Evolutionary conservation across 2,797 vertebrate species (phyloP).

Genomic region (Hydrocynus forskahlii): DNA sequence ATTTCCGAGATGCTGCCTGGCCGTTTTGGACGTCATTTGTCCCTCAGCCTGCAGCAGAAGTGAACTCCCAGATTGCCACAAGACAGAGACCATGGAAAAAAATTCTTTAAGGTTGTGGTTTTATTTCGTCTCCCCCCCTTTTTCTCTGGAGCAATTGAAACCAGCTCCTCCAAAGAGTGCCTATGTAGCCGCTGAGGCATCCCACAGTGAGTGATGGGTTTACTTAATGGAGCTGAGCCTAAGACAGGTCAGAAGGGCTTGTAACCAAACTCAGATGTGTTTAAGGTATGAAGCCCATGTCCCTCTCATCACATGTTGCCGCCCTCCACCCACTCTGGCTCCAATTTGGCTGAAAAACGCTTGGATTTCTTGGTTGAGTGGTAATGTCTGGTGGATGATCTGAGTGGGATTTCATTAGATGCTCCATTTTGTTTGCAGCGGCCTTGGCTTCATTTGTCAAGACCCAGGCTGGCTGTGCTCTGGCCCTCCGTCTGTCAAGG

Average conservation of each 20-base stretch:
- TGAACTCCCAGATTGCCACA: not conserved
- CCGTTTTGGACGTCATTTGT: not conserved
- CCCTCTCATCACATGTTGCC: constrained; percentile 19
- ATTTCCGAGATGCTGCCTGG: not conserved
- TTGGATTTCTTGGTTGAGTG: constrained; percentile 18
- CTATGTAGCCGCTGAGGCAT: constrained; percentile 30
- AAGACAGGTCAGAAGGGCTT: constrained; percentile 69
- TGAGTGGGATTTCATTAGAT: constrained; percentile 39
- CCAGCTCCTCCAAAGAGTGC: constrained; percentile 46
- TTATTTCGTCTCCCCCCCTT: not conserved
- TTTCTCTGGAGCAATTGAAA: constrained; percentile 60
- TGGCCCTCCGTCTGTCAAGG: constrained; percentile 13
- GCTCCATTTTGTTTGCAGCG: constrained; percentile 5
- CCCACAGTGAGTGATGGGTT: constrained; percentile 30
- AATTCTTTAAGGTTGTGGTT: constrained; percentile 52
- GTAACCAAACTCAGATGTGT: constrained; percentile 82
- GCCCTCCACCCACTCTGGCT: constrained; percentile 27
- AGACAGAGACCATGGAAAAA: constrained; percentile 16
- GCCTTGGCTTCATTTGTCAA: constrained; percentile 43
- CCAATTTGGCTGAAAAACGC: not conserved
- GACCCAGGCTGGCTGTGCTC: not conserved
- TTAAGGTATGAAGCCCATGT: constrained; percentile 50
- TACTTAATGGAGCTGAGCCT: constrained; percentile 66
- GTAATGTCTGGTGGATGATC: constrained; percentile 16
- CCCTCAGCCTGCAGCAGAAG: not conserved